phyloP scores from a whole-genome alignment of 1,140 invertebrate species.

The Calosoma granatense region DNA sequence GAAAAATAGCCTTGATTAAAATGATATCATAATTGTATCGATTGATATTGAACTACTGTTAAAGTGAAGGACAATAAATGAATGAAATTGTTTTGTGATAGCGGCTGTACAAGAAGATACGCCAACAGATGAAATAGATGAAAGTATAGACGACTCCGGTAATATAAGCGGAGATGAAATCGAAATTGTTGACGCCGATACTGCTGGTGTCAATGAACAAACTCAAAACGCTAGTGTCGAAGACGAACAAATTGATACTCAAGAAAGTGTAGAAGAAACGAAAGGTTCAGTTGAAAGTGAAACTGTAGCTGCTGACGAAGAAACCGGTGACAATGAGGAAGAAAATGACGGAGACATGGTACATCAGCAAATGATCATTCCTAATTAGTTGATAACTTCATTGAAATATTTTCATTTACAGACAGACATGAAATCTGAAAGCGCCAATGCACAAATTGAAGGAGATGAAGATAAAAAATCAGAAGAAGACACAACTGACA shows the following conservation, averaged over 20 bases:
- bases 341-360: neutral
- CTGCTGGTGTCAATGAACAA: conserved; percentile 18
- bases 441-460: neutral
- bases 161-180: conserved; percentile 11
- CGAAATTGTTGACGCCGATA: conserved; percentile 19
- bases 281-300: conserved; percentile 37
- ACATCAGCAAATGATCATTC: too few species aligned
- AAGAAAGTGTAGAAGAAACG: conserved; percentile 12
- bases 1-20: too few species aligned
- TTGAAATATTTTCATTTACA: too few species aligned
- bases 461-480: neutral
- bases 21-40: too few species aligned
- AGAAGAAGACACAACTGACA: conserved; percentile 14
- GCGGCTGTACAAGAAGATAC: conserved; percentile 21
- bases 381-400: too few species aligned
- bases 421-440: too few species aligned
- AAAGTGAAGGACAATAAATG: neutral
- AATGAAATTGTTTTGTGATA: conserved; percentile 13
- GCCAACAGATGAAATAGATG: conserved; percentile 9
- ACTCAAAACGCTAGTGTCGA: conserved; percentile 14
- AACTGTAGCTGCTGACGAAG: conserved; percentile 52
- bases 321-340: conserved; percentile 37
- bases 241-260: conserved; percentile 13
- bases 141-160: conserved; percentile 24
- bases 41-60: too few species aligned